Conservation (phyloP, 2,797 vertebrate genomes). For the Taeniopygia guttata region DNA sequence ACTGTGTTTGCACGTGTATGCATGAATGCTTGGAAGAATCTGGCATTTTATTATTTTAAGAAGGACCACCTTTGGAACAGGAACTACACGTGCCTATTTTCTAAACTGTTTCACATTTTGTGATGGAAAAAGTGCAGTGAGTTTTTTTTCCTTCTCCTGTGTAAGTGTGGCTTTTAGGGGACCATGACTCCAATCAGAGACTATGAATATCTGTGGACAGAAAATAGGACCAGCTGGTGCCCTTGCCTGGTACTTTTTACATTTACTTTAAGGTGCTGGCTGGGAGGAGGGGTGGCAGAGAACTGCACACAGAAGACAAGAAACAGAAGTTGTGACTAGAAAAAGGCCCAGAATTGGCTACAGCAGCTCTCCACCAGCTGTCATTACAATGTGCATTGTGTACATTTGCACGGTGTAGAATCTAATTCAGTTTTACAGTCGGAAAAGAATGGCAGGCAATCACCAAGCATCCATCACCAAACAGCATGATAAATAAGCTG, state of each 20-base stretch:
- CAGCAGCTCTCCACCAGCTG: conserved; percentile 63
- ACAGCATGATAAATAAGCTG: conserved; percentile 64
- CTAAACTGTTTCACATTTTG: neutral
- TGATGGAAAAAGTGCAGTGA: neutral
- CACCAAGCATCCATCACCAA: conserved; percentile 59
- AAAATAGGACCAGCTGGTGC: conserved; percentile 59
- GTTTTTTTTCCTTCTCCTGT: neutral
- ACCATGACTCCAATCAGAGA: neutral
- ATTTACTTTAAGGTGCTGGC: conserved; percentile 53
- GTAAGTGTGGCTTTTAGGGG: neutral
- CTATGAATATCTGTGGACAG: conserved; percentile 39
- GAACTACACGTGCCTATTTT: neutral
- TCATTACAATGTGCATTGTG: conserved; percentile 67
- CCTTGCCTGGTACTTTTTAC: conserved; percentile 29
- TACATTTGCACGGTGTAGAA: conserved; percentile 64
- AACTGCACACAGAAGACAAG: conserved; percentile 36
- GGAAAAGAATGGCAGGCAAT: conserved; percentile 59
- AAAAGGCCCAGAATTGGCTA: conserved; percentile 55
- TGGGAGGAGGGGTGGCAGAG: neutral
- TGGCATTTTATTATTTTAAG: neutral
- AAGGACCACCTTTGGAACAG: neutral
- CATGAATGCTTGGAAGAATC: neutral
- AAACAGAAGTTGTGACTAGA: conserved; percentile 64
- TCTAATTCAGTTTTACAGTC: conserved; percentile 73
- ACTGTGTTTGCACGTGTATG: neutral